Evolutionary conservation across 2,113 vertebrate genomes (phyloP).

Genomic region (Perognathus longimembris): DNA sequence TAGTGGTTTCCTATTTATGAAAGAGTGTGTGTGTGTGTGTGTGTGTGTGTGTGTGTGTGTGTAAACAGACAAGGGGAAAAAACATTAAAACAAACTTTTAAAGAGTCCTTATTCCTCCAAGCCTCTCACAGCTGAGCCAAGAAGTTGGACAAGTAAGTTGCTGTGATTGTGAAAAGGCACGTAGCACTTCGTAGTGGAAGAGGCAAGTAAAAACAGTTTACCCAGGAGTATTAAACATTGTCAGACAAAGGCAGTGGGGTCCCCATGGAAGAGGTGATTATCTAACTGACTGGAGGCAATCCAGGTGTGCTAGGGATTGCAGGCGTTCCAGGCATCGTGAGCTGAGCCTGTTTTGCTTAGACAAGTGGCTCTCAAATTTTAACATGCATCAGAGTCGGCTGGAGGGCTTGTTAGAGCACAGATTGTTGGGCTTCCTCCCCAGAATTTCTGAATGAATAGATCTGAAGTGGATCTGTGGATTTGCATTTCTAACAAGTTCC

Average conservation of each 20-base stretch:
- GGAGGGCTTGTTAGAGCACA: neutral
- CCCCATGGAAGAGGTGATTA: constrained; percentile 14
- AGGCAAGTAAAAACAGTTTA: neutral
- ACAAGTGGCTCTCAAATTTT: neutral
- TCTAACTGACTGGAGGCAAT: constrained; percentile 17
- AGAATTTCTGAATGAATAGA: neutral
- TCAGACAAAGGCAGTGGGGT: neutral
- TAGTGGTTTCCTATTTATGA: neutral
- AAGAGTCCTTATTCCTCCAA: neutral
- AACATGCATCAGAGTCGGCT: neutral
- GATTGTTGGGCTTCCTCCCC: neutral
- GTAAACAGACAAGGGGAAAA: too few relatives aligned
- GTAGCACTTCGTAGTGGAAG: neutral
- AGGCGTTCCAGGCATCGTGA: neutral
- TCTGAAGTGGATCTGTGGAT: neutral
- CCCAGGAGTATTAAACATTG: neutral
- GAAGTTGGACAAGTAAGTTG: neutral
- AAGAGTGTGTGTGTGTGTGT: neutral
- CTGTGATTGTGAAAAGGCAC: neutral
- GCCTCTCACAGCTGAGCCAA: neutral
- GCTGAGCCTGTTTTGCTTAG: neutral
- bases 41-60: too few relatives aligned
- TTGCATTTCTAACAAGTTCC: constrained; percentile 7
- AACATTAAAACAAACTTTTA: neutral
- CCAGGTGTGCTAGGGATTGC: neutral